These are phyloP conservation scores for Atrina japonica DNA, from an alignment of 2,888 invertebrate genomes.

Conservation along the genomic window DNA sequence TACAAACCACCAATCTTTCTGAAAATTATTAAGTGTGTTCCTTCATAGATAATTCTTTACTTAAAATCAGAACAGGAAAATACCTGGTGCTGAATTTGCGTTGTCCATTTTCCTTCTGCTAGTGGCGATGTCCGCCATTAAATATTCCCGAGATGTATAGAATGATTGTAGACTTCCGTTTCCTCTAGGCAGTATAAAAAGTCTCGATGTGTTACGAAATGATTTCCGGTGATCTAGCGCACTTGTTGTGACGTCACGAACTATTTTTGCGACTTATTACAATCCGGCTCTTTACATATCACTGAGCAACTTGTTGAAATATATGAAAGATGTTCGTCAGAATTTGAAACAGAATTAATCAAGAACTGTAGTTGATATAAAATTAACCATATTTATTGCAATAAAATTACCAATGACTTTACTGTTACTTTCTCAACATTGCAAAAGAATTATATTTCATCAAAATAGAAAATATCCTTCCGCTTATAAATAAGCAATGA, in stretches of 20 bases:
- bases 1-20: too few species aligned
- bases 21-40: too few species aligned
- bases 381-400: background rate
- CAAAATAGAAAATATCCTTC: constrained; percentile 38
- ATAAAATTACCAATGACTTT: background rate
- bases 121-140: constrained; percentile 36
- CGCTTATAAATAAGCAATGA: constrained; percentile 49
- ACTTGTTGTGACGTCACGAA: constrained; percentile 57
- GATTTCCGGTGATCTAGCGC: constrained; percentile 45
- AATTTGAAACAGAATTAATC: background rate
- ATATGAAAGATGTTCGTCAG: background rate
- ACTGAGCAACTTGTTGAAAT: constrained; percentile 10
- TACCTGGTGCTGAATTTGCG: constrained; percentile 39
- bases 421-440: background rate
- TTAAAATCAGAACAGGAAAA: background rate
- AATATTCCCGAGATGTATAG: constrained; percentile 17
- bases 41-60: too few species aligned
- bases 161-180: constrained; percentile 20
- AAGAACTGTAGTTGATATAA: background rate
- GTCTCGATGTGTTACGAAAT: constrained; percentile 10
- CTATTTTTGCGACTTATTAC: constrained; percentile 63
- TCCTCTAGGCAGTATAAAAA: constrained; percentile 3
- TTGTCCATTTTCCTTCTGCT: constrained; percentile 36
- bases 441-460: constrained; percentile 24
- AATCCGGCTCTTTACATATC: constrained; percentile 49